These are phyloP conservation scores for Pseudolycoriella hygida DNA, from an alignment of 2,888 invertebrate genomes.

Conservation along the genomic window DNA sequence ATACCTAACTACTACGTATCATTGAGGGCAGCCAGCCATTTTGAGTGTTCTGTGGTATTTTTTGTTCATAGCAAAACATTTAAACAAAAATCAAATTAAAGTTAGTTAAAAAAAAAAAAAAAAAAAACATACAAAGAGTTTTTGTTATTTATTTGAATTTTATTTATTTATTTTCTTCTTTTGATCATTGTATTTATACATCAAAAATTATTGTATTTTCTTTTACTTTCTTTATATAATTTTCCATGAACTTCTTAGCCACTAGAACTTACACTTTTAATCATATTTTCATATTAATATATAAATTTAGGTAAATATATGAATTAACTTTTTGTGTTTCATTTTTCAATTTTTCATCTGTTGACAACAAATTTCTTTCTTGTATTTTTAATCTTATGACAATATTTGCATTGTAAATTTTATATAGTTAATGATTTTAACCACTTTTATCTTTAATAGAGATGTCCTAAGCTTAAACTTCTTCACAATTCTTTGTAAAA, in stretches of 20 bases:
- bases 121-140: conserved; percentile 1
- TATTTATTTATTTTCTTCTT: conserved; percentile 4
- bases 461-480: background rate
- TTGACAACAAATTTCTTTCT: background rate
- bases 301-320: conserved; percentile 5
- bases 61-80: background rate
- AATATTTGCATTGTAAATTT: background rate
- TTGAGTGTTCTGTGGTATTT: background rate
- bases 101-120: background rate
- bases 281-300: conserved; percentile 4
- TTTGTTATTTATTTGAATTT: conserved; percentile 2
- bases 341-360: background rate
- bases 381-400: background rate
- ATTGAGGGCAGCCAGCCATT: conserved; percentile 1
- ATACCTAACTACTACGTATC: background rate
- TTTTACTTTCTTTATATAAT: background rate
- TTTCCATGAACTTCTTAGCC: conserved; percentile 1
- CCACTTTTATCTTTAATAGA: background rate
- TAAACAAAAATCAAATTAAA: conserved; percentile 3
- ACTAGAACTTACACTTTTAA: conserved; percentile 5
- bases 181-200: conserved; percentile 7
- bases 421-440: conserved; percentile 1
- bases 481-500: background rate
- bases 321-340: conserved; percentile 1
- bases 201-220: background rate